A percentile compares a stretch with the other conserved stretches of the same genome.
Conservation (phyloP, 2,113 vertebrate species). For the Apodemus speciosus region DNA sequence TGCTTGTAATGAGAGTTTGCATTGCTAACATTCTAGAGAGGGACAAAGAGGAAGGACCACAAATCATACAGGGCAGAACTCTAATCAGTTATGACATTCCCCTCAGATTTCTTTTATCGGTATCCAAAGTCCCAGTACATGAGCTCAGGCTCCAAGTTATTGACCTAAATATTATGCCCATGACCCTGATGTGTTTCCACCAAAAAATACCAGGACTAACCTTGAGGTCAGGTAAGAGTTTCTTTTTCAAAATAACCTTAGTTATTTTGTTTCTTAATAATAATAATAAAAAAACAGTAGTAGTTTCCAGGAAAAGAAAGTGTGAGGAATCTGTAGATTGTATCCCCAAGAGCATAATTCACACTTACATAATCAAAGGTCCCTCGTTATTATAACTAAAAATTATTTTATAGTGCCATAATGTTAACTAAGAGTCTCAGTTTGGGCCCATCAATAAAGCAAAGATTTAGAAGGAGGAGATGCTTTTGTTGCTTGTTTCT, state of each 20-base stretch:
- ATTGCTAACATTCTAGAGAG: conserved; percentile 16
- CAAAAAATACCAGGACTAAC: conserved; percentile 21
- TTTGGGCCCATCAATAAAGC: neutral
- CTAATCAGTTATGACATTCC: conserved; percentile 49
- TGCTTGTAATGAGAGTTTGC: neutral
- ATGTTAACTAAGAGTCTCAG: neutral
- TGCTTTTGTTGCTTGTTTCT: conserved; percentile 33
- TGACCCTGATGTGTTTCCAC: neutral
- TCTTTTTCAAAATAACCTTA: conserved; percentile 40
- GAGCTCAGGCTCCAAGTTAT: neutral
- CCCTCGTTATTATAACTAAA: neutral
- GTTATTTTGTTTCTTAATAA: conserved; percentile 30
- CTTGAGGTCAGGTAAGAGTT: neutral
- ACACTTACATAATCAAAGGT: conserved; percentile 2
- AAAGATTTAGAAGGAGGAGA: conserved; percentile 16
- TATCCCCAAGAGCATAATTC: neutral
- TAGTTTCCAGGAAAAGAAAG: neutral
- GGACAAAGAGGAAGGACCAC: conserved; percentile 20
- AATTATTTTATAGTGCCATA: conserved; percentile 14
- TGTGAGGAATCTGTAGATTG: neutral
- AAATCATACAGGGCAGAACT: conserved; percentile 39
- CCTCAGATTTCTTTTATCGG: conserved; percentile 46
- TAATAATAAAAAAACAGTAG: neutral
- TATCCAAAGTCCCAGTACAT: neutral
- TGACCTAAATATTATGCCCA: conserved; percentile 49